These are phyloP conservation scores for Drosophila melanosoma DNA, from an alignment of 2,888 invertebrate species.

Conservation along the genomic window DNA sequence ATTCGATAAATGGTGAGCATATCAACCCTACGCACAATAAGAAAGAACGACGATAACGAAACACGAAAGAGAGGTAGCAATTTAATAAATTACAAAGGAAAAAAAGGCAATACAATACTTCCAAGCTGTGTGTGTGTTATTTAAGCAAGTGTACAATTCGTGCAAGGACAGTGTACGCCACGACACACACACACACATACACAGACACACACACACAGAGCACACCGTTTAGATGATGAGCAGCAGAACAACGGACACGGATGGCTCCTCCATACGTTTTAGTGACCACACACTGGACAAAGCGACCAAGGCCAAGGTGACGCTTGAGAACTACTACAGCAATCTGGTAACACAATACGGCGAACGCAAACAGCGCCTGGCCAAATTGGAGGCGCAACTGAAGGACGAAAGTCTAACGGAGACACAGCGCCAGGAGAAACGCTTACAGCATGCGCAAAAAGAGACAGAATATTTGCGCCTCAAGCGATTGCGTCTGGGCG, in stretches of 20 bases:
- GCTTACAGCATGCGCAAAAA: constrained; percentile 98
- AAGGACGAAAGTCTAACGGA: constrained; percentile 97
- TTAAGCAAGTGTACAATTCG: constrained; percentile 61
- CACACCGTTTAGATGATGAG: constrained; percentile 76
- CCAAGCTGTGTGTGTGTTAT: constrained; percentile 65
- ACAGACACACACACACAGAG: constrained; percentile 35
- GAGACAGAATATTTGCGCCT: constrained; percentile 99
- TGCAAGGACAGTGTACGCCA: constrained; percentile 50
- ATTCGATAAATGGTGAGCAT: constrained; percentile 41
- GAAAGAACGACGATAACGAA: constrained; percentile 64
- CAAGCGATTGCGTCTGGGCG: constrained; percentile 97
- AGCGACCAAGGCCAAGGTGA: constrained; percentile 99
- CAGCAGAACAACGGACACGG: constrained; percentile 79
- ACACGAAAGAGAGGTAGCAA: constrained; percentile 69
- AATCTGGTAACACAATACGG: constrained; percentile 99
- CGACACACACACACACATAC: constrained; percentile 45
- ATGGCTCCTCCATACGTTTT: constrained; percentile 90
- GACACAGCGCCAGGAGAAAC: constrained; percentile 93
- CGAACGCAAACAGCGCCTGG: constrained; percentile 97
- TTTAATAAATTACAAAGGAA: constrained; percentile 69
- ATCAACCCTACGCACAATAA: constrained; percentile 58
- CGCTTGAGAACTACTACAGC: constrained; percentile 99
- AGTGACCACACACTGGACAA: constrained; percentile 99
- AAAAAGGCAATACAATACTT: constrained; percentile 53
- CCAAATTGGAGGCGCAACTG: constrained; percentile 97